Conservation (phyloP, 2,797 vertebrate species). For the Phrynocephalus forsythii region DNA sequence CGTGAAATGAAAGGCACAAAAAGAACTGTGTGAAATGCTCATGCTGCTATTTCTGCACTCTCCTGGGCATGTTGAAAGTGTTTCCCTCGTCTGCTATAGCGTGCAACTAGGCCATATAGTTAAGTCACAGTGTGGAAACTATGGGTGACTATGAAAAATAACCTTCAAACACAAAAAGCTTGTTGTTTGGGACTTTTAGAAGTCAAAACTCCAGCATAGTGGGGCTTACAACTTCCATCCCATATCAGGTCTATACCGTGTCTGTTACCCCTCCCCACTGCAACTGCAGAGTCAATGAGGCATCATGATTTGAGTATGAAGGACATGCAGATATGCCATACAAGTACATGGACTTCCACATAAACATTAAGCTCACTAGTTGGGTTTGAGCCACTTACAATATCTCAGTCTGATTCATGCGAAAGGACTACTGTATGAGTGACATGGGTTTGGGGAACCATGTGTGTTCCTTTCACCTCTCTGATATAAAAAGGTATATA, state of each 20-base stretch:
- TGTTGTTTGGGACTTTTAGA: neutral
- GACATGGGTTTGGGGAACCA: neutral
- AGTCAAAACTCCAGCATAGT: too few species aligned
- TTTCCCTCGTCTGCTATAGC: neutral
- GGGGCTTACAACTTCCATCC: too few species aligned
- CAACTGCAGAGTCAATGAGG: neutral
- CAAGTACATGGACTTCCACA: too few species aligned
- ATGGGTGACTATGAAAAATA: neutral
- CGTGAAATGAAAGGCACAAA: constrained; percentile 8
- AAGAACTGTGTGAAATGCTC: neutral
- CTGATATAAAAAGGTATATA: neutral
- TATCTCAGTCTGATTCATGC: neutral
- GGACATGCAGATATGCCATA: neutral
- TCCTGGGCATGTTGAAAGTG: neutral
- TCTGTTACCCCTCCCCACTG: neutral
- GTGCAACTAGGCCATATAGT: neutral
- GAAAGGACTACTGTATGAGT: neutral
- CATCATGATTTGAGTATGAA: neutral
- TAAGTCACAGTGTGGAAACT: neutral
- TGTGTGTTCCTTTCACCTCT: neutral
- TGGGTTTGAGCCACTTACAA: neutral
- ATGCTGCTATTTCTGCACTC: neutral
- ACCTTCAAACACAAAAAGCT: neutral
- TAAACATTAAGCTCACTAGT: neutral
- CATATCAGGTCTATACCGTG: neutral